These are phyloP conservation scores for Hyalella azteca DNA, from an alignment of 2,888 invertebrate species.

Conservation along the genomic window DNA sequence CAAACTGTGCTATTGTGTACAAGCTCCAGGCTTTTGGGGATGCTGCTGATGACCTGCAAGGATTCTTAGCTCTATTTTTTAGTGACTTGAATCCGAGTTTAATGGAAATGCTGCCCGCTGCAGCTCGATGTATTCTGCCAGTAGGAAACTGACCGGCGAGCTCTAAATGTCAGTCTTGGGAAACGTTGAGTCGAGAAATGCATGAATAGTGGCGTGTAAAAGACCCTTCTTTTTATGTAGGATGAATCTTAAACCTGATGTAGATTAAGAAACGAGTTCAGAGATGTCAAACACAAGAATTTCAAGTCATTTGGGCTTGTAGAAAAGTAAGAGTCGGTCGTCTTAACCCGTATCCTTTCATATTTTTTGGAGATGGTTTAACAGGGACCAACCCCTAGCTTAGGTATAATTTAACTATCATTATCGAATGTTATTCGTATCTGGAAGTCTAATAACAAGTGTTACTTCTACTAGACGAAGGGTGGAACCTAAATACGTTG, in stretches of 20 bases:
- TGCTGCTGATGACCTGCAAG: slow-evolving; percentile 17
- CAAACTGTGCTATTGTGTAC: slow-evolving; percentile 27
- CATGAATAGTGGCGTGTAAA: background rate
- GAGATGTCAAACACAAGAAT: background rate
- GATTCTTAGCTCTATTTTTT: slow-evolving; percentile 13
- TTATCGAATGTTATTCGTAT: too few species aligned
- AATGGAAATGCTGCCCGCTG: background rate
- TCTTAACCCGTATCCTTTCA: too few species aligned
- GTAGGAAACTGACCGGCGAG: background rate
- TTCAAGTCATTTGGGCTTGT: background rate
- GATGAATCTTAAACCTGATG: background rate
- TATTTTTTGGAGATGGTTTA: too few species aligned
- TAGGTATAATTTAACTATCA: too few species aligned
- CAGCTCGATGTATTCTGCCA: background rate
- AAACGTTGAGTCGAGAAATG: background rate
- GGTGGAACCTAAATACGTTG: too few species aligned
- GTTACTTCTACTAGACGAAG: too few species aligned
- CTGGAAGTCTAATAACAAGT: too few species aligned
- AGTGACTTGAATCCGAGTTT: slow-evolving; percentile 4
- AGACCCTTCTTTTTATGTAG: background rate
- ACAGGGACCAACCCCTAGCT: too few species aligned
- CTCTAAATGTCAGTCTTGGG: background rate
- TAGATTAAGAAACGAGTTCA: background rate
- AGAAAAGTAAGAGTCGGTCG: too few species aligned
- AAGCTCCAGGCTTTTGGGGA: slow-evolving; percentile 29